phyloP scores from a whole-genome alignment of 2,888 invertebrate species.

The Sialis fuliginosa region DNA sequence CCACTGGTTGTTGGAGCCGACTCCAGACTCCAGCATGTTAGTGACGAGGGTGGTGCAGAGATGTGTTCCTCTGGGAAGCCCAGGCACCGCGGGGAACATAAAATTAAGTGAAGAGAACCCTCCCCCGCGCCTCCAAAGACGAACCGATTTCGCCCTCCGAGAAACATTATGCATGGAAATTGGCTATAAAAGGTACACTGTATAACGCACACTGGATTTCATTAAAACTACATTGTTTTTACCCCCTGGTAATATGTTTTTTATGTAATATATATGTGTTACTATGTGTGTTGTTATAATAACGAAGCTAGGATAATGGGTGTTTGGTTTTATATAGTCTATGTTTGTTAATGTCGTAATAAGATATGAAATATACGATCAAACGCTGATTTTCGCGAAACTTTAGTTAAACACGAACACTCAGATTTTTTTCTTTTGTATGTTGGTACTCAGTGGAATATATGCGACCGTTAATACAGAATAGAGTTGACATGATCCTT shows the following conservation, averaged over 20 bases:
- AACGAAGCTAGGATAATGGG: too few relatives aligned
- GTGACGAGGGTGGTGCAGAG: too few relatives aligned
- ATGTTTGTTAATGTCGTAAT: not conserved
- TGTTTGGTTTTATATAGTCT: not conserved
- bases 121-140: not conserved
- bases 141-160: conserved; percentile 1
- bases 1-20: not conserved
- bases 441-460: too few relatives aligned
- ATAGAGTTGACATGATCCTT: too few relatives aligned
- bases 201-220: not conserved
- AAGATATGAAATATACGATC: not conserved
- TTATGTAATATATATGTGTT: too few relatives aligned
- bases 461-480: too few relatives aligned
- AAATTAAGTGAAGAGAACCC: conserved; percentile 5
- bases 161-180: conserved; percentile 7
- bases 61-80: not conserved
- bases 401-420: too few relatives aligned
- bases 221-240: not conserved
- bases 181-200: conserved; percentile 6
- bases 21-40: too few relatives aligned
- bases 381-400: too few relatives aligned
- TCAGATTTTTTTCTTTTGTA: too few relatives aligned
- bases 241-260: not conserved
- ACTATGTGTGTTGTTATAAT: too few relatives aligned
- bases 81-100: conserved; percentile 5